Evolutionary conservation across 30 jellyfish, hydroid and myxozoan species (phyloP).

Genomic region (Clytia hemisphaerica): DNA sequence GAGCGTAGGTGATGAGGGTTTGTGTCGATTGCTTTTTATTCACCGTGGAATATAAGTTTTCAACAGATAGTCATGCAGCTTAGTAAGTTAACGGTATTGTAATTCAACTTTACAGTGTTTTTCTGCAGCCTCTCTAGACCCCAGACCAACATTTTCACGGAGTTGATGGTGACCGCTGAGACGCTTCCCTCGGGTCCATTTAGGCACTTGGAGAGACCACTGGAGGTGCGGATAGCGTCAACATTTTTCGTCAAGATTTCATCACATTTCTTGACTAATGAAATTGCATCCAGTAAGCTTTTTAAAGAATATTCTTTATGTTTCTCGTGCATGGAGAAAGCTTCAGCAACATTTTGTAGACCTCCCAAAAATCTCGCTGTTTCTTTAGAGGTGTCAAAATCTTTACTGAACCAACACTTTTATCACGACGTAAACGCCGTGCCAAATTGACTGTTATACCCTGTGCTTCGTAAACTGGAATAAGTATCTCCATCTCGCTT

Average conservation of each 20-base stretch:
- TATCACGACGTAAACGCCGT: conserved; percentile 17
- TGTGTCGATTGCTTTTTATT: conserved; percentile 1
- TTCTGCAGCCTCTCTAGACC: conserved; percentile 19
- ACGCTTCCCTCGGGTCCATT: too few species aligned
- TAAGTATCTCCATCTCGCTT: neutral
- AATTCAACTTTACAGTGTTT: conserved; percentile 2
- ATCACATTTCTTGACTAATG: neutral
- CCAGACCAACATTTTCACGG: conserved; percentile 19
- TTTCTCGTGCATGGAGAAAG: too few species aligned
- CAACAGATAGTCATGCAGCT: conserved; percentile 35
- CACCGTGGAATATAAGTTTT: conserved; percentile 14
- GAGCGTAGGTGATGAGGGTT: conserved; percentile 11
- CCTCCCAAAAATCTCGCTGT: neutral
- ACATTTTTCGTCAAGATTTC: neutral
- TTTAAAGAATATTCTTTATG: neutral
- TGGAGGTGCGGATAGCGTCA: neutral
- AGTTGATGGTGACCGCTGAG: too few species aligned
- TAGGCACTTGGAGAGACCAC: too few species aligned
- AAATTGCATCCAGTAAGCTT: conserved; percentile 8
- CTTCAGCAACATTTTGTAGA: neutral
- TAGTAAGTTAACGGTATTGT: conserved; percentile 11
- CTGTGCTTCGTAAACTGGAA: conserved; percentile 6
- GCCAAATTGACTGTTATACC: conserved; percentile 9
- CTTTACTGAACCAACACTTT: conserved; percentile 1
- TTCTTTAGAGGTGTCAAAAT: conserved; percentile 8